phyloP scores from a whole-genome alignment of 2,797 vertebrate species.

The Gymnocypris eckloni region DNA sequence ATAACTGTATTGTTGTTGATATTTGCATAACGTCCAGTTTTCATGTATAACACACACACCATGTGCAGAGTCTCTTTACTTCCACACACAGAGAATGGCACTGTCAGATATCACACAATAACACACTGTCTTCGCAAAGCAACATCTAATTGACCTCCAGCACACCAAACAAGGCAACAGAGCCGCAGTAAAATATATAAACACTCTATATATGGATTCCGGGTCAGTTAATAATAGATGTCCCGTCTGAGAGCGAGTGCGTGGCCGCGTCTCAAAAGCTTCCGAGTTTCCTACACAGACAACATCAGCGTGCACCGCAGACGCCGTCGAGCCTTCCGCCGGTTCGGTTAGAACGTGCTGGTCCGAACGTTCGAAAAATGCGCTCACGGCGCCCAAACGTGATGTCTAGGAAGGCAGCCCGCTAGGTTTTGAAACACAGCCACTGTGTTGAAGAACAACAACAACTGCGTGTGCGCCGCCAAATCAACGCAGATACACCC shows the following conservation, averaged over 20 bases:
- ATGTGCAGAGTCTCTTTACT: not conserved
- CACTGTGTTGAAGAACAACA: slow-evolving; percentile 23
- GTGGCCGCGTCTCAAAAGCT: slow-evolving; percentile 55
- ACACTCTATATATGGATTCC: slow-evolving; percentile 64
- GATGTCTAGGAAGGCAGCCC: slow-evolving; percentile 13
- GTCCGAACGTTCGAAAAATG: not conserved
- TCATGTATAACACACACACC: not conserved
- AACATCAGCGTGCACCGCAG: not conserved
- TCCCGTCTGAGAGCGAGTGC: slow-evolving; percentile 54
- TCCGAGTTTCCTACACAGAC: slow-evolving; percentile 6
- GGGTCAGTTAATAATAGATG: slow-evolving; percentile 65
- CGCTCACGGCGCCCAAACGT: not conserved
- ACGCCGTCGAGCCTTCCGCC: too few relatives aligned
- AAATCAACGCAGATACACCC: slow-evolving; percentile 3
- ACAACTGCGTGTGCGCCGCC: slow-evolving; percentile 34
- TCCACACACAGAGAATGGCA: not conserved
- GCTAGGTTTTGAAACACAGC: slow-evolving; percentile 32
- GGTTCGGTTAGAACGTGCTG: not conserved
- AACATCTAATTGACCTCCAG: slow-evolving; percentile 55
- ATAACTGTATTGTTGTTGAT: not conserved
- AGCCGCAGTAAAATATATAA: slow-evolving; percentile 64
- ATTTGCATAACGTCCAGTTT: not conserved
- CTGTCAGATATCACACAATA: not conserved
- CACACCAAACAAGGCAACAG: slow-evolving; percentile 61
- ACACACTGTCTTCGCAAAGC: slow-evolving; percentile 1